Evolutionary conservation across 2,888 invertebrate species (phyloP).

Genomic region (Scaptodrosophila latifasciaeformis): DNA sequence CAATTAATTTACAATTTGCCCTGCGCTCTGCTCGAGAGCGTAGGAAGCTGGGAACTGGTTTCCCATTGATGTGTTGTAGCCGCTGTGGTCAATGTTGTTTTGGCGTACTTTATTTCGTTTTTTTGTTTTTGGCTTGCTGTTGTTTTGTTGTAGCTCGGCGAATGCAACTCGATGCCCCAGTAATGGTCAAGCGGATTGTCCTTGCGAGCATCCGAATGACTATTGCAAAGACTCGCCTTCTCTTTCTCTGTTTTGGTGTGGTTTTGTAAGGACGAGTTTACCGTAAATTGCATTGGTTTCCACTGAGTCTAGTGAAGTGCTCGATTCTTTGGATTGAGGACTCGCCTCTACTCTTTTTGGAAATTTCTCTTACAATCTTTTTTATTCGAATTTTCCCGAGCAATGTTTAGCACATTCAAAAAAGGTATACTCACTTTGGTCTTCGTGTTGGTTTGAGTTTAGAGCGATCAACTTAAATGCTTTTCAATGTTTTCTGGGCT

Average conservation of each 20-base stretch:
- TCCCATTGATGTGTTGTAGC: conserved; percentile 25
- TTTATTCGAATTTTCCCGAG: no score
- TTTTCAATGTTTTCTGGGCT: conserved; percentile 59
- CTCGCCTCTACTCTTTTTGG: no score
- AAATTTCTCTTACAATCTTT: no score
- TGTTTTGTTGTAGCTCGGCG: background rate
- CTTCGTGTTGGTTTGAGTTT: background rate
- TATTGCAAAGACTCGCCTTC: no score
- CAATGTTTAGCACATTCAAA: background rate
- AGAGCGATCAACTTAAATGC: conserved; percentile 48
- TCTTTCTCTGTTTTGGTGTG: background rate
- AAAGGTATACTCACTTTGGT: conserved; percentile 26
- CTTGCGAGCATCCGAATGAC: conserved; percentile 37
- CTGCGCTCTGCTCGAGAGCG: no score
- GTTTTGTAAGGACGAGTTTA: no score
- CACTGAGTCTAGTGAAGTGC: conserved; percentile 65
- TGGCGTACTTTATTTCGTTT: conserved; percentile 52
- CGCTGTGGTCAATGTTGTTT: conserved; percentile 48
- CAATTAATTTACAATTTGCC: conserved; percentile 67
- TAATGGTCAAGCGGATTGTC: conserved; percentile 46
- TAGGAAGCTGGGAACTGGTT: no score
- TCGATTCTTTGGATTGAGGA: no score
- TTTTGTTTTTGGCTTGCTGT: no score
- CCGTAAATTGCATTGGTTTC: conserved; percentile 60
- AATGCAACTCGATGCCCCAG: conserved; percentile 41